phyloP scores from a whole-genome alignment of 2,797 vertebrate species.

The Mus spretus region DNA sequence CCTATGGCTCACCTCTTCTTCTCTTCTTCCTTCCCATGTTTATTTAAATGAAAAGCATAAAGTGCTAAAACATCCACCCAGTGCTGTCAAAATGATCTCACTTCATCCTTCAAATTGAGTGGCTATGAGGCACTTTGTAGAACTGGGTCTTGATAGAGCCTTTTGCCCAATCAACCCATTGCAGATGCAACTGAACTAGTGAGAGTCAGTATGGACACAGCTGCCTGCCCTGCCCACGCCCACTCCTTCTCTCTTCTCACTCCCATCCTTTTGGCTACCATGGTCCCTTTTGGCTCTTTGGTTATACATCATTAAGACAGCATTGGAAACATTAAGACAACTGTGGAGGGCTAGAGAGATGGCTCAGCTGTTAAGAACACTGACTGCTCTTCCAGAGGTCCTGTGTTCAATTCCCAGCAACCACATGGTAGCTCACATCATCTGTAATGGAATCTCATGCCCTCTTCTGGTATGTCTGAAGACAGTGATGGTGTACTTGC shows the following conservation, averaged over 20 bases:
- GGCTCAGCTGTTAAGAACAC: too few species aligned
- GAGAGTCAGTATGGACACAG: neutral
- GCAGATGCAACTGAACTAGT: neutral
- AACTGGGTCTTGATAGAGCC: neutral
- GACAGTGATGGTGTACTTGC: too few species aligned
- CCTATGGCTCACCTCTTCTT: neutral
- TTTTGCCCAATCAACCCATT: neutral
- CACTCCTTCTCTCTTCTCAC: neutral
- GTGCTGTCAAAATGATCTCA: neutral
- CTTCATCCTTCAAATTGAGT: constrained; percentile 2
- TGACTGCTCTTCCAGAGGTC: too few species aligned
- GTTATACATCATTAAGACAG: neutral
- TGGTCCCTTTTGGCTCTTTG: neutral
- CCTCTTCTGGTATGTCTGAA: too few species aligned
- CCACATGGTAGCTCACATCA: too few species aligned
- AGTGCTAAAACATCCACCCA: neutral
- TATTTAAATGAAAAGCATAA: neutral
- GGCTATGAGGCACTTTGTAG: neutral
- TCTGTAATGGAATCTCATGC: too few species aligned
- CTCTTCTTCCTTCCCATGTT: neutral
- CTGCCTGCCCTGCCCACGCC: neutral
- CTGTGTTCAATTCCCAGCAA: too few species aligned
- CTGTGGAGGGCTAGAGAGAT: too few species aligned
- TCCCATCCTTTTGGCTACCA: accelerated
- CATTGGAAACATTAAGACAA: too few species aligned